Evolutionary conservation across 2,888 invertebrate genomes (phyloP), one percentile per base, ranked within the genome.

Genomic region (Epinotia bilunana): DNA sequence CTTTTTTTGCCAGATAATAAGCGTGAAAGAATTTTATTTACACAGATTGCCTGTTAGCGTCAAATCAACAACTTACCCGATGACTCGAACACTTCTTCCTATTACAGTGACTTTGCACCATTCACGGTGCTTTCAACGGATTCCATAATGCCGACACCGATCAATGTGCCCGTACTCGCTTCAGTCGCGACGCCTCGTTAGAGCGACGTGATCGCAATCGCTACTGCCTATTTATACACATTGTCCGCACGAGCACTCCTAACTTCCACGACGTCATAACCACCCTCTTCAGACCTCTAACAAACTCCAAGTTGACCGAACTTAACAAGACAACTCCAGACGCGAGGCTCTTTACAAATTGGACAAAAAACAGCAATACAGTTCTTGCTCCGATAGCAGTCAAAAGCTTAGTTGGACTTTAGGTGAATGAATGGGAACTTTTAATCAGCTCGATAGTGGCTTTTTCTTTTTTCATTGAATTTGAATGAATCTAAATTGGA

Each of bases 211-310:
- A 91, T 91, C 91, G 89, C 90, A 91, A 91, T 93, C 86, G 86
- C 85, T 86, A 93, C 91, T 88, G 89, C 91, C 91, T 92, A 90
- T 92, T 93, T 93, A 92, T 90, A 89, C 88, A 90, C 90, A 91
- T 89, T 90, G 91, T 90, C 87, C 87, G 88, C 88, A 88, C 82
- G 88, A 84, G 84, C 83, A 79, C 83, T 84, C 84, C 78, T 72
- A 76, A 84, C 87, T 87, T 84, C 83, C 83, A 82, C 77, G 77
- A 65, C 79, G 77, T 81, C 81, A 81, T 84, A 86, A 84, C 90
- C 88, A 88, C 72, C 65, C 69, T 73, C 79, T 77, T 53, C 68
- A 80, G 88, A 87, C 77, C 88, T 78, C 78, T 63, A 79, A 78
- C 81, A 79, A 68, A 80, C 80, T 77, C 72, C 60, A 80, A 79